These are phyloP conservation scores for Planococcus citri DNA, from an alignment of 1,140 invertebrate genomes.

Conservation along the genomic window DNA sequence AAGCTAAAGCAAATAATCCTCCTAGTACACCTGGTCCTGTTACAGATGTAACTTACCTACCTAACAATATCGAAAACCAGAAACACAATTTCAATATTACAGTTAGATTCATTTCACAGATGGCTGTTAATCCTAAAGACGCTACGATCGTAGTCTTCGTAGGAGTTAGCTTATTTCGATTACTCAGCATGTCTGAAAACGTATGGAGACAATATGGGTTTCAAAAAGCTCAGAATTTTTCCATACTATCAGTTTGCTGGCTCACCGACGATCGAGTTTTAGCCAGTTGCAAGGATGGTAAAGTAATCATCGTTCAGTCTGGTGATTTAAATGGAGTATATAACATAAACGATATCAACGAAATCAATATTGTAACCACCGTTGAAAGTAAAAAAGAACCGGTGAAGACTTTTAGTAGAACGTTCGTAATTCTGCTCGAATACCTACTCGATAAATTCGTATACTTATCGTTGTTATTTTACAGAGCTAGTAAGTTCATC, in stretches of 20 bases:
- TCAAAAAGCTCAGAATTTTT: conserved; percentile 61
- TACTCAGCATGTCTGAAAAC: conserved; percentile 64
- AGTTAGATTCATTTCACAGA: conserved; percentile 35
- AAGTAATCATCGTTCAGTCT: conserved; percentile 61
- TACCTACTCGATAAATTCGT: background rate
- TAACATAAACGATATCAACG: conserved; percentile 39
- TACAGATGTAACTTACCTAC: conserved; percentile 31
- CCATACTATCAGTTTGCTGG: conserved; percentile 55
- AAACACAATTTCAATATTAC: background rate
- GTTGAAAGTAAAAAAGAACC: conserved; percentile 15
- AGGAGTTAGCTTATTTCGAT: conserved; percentile 57
- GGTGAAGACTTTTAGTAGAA: background rate
- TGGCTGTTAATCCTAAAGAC: conserved; percentile 64
- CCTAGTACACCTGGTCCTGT: conserved; percentile 41
- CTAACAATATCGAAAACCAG: background rate
- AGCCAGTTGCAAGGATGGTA: conserved; percentile 57
- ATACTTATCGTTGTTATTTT: background rate
- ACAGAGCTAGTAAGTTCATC: background rate
- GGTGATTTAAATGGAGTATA: conserved; percentile 58
- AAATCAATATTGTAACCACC: conserved; percentile 19
- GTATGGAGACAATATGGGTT: conserved; percentile 70
- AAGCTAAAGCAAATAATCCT: conserved; percentile 49
- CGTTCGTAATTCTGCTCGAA: background rate
- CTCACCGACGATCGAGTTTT: conserved; percentile 58
- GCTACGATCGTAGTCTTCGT: conserved; percentile 57